Evolutionary conservation across 2,888 invertebrate species (phyloP), one percentile per base, ranked within the genome.

Genomic region (Eupithecia dodoneata): DNA sequence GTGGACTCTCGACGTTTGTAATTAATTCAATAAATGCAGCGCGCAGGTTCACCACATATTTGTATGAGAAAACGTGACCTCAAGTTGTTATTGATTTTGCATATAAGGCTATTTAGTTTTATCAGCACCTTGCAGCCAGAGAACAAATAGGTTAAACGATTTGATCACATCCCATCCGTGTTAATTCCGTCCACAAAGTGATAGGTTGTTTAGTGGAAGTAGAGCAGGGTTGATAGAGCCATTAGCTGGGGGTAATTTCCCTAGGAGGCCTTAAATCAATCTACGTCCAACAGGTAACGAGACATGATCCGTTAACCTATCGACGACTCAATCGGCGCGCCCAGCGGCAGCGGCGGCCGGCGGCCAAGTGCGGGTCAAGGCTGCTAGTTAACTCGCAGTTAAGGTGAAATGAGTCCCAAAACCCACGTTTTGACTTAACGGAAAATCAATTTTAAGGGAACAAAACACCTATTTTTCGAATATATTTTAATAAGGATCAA

Each of bases 201-300:
- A n/a, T 15, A n/a, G 52, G 2, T n/a, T 55, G 13, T 55, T 55
- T 59, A 18, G 59, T 18, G 18, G 18, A 18, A 9, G n/a, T 55
- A 65, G n/a, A 18, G 65, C 13, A 41, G 30, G 18, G 65, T 65
- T 41, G 65, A 65, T 65, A 13, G 65, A 65, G 41, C 6, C 41
- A 65, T 65, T 65, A 65, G 12, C 12, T 63, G 12, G 13, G 41
- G 41, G 65, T 65, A 65, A 41, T 65, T 41, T 65, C 65, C 65
- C 12, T 13, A 65, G 63, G 41, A 12, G 41, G 13, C 49, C 49
- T 18, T 59, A 59, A 18, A n/a, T 13, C 55, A 18, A 59, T 47
- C 10, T 6, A 41, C 75, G 76, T 41, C 72, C 78, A 76, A 78
- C 78, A 78, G 76, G 76, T 78, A 41, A 41, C 44, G 42, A 74